Evolutionary conservation across 2,797 vertebrate species (phyloP).

Genomic region (Chaenodraco wilsoni): DNA sequence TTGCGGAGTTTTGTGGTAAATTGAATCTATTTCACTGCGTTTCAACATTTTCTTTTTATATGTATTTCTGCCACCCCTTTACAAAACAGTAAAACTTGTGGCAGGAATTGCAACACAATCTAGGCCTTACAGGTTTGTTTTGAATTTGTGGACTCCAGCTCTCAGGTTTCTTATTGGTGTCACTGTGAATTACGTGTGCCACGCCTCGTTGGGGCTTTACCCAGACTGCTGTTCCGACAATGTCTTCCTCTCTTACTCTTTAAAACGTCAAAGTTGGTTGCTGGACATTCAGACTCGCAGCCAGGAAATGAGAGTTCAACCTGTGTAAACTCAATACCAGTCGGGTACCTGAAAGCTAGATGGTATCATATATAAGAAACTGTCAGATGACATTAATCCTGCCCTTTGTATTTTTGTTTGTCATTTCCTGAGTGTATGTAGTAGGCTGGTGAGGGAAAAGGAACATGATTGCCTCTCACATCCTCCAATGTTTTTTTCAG

Average conservation of each 20-base stretch:
- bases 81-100: conserved; percentile 46
- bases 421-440: conserved; percentile 33
- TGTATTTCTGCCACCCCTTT: conserved; percentile 24
- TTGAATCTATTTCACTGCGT: conserved; percentile 66
- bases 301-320: conserved; percentile 81
- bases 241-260: conserved; percentile 71
- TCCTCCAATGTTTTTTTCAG: conserved; percentile 48
- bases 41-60: conserved; percentile 52
- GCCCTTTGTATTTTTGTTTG: conserved; percentile 62
- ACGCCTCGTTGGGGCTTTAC: conserved; percentile 62
- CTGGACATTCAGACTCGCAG: conserved; percentile 63
- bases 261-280: conserved; percentile 69
- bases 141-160: conserved; percentile 62
- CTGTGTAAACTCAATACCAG: conserved; percentile 76
- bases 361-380: conserved; percentile 73
- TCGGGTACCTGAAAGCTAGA: conserved; percentile 71
- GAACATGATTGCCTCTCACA: conserved; percentile 53
- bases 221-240: conserved; percentile 67
- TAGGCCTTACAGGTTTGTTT: conserved; percentile 64
- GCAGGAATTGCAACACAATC: conserved; percentile 55
- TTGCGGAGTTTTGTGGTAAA: conserved; percentile 63
- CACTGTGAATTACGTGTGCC: conserved; percentile 77
- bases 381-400: conserved; percentile 75
- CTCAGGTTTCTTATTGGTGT: conserved; percentile 76
- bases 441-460: conserved; percentile 45